Conservation (phyloP, 2,797 vertebrate species). For the Octomys mimax region DNA sequence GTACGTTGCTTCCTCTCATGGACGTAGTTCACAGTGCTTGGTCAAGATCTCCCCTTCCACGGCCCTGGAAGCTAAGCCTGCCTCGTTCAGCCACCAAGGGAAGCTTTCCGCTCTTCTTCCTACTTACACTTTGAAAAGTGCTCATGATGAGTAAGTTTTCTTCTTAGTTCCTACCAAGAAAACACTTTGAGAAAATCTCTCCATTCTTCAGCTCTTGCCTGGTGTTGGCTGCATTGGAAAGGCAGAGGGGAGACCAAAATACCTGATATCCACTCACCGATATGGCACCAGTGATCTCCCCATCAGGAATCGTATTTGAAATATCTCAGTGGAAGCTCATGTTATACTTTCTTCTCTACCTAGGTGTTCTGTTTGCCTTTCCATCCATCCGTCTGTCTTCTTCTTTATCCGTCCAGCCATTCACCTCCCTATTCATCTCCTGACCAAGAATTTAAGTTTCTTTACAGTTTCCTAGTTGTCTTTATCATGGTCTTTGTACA, state of each 20-base stretch:
- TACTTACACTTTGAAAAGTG: background rate
- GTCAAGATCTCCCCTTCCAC: background rate
- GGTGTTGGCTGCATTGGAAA: background rate
- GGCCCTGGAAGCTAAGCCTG: background rate
- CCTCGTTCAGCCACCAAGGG: background rate
- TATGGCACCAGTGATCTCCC: background rate
- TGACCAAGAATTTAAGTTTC: background rate
- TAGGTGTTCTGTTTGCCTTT: background rate
- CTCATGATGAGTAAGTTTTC: background rate
- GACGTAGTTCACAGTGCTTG: background rate
- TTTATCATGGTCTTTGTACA: background rate
- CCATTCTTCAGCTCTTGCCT: background rate
- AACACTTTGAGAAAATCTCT: background rate
- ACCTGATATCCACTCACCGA: background rate
- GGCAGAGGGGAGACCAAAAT: background rate
- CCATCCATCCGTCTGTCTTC: background rate
- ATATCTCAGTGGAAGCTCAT: background rate
- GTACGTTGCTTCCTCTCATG: background rate
- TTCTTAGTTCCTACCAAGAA: background rate
- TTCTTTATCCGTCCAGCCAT: background rate
- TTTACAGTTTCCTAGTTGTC: conserved; percentile 10
- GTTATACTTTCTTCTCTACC: background rate
- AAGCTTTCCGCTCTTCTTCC: background rate
- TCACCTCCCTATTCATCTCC: background rate
- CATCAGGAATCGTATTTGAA: background rate